Evolutionary conservation across 92 coral and sea anemone genomes (phyloP).

Genomic region (Metridium senile): DNA sequence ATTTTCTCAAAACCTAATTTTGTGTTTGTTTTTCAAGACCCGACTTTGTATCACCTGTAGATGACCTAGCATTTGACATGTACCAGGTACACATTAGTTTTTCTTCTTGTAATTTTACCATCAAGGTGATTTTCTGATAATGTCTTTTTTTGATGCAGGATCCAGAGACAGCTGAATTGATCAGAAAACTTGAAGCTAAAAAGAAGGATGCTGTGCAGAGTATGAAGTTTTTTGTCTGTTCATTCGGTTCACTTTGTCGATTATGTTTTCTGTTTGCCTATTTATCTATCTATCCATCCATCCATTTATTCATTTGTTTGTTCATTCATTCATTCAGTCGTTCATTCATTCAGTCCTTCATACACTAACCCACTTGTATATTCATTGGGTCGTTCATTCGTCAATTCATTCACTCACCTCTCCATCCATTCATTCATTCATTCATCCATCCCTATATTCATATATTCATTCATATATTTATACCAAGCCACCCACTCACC

Average conservation of each 20-base stretch:
- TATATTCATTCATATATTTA: background rate
- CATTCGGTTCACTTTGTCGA: too few relatives aligned
- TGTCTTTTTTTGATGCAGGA: constrained; percentile 50
- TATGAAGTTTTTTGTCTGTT: constrained; percentile 18
- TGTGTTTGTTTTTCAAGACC: constrained; percentile 52
- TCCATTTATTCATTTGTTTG: background rate
- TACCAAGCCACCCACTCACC: background rate
- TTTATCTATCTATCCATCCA: background rate
- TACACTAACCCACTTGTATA: background rate
- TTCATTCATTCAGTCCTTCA: background rate
- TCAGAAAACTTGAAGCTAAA: constrained; percentile 84
- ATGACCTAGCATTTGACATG: constrained; percentile 97
- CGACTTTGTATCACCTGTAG: constrained; percentile 88
- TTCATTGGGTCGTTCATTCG: background rate
- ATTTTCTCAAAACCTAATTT: background rate
- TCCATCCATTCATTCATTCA: background rate
- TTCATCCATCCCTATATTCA: background rate
- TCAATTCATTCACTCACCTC: background rate
- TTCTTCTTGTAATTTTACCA: background rate
- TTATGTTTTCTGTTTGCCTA: background rate
- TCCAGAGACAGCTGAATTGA: constrained; percentile 93
- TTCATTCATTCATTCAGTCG: background rate
- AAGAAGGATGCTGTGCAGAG: constrained; percentile 89
- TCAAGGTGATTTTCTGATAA: background rate
- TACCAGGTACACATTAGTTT: constrained; percentile 76